Conservation (phyloP, 92 coral and sea anemone species). For the Epizoanthus illoricatus region DNA sequence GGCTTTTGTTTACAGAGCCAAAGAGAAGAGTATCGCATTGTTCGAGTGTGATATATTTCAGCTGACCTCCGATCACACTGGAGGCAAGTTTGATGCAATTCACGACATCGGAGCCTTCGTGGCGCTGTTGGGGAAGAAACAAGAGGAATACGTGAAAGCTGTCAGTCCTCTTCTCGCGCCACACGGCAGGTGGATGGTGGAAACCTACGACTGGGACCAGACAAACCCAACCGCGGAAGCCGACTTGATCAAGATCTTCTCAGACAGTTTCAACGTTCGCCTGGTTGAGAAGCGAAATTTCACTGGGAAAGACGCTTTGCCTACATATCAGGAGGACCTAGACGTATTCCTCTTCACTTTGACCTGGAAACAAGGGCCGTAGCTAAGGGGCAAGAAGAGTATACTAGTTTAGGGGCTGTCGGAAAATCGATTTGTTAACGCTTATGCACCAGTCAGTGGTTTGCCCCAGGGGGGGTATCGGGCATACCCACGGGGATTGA, state of each 20-base stretch:
- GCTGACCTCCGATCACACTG: conserved; percentile 31
- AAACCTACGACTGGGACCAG: conserved; percentile 36
- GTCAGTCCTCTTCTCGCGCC: conserved; percentile 15
- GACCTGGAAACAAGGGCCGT: conserved; percentile 12
- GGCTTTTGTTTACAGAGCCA: conserved; percentile 28
- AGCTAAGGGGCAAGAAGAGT: too few relatives aligned
- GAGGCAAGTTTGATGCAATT: conserved; percentile 36
- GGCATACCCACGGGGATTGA: too few relatives aligned
- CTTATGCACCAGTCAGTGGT: too few relatives aligned
- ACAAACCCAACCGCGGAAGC: conserved; percentile 27
- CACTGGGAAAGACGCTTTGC: conserved; percentile 32
- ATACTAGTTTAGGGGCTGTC: too few relatives aligned
- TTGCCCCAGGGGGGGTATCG: too few relatives aligned
- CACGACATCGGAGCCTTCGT: conserved; percentile 37
- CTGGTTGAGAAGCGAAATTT: conserved; percentile 37
- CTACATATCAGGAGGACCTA: conserved; percentile 22
- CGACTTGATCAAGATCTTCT: conserved; percentile 22
- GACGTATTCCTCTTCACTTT: conserved; percentile 25
- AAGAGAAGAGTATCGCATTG: conserved; percentile 6
- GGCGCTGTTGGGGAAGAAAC: conserved; percentile 23
- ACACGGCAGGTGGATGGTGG: conserved; percentile 37
- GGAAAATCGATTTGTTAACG: too few relatives aligned
- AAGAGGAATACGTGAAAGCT: conserved; percentile 14
- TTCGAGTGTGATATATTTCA: conserved; percentile 37
- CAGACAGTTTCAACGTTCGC: conserved; percentile 19